These are phyloP conservation scores for Allolobophora icterica DNA, from an alignment of 2,888 invertebrate species.

Conservation along the genomic window DNA sequence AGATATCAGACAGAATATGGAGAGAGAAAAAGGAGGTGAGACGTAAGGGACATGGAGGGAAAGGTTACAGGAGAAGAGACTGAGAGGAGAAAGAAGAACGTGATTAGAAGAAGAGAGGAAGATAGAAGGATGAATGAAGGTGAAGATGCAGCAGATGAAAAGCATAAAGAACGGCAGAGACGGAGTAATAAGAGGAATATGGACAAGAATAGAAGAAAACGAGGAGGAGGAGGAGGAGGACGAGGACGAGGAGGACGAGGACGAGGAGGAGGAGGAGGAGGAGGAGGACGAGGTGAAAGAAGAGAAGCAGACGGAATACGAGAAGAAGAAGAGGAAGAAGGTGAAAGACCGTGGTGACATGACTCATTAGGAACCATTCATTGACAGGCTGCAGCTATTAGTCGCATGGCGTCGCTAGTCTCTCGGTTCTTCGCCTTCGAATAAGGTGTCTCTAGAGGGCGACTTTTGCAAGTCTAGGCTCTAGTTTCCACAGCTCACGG, in stretches of 20 bases:
- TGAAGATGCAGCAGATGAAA: not conserved
- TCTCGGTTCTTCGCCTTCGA: not conserved
- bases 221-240: not conserved
- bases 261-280: not conserved
- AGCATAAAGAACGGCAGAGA: not conserved
- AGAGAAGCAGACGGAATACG: not conserved
- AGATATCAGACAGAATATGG: too few relatives aligned
- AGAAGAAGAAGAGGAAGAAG: not conserved
- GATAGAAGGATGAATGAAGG: not conserved
- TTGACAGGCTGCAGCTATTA: not conserved
- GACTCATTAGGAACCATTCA: conserved; percentile 3
- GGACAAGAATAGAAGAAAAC: not conserved
- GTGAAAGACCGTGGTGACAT: not conserved
- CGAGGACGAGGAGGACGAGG: not conserved
- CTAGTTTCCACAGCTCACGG: too few relatives aligned
- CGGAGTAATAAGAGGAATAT: too few relatives aligned
- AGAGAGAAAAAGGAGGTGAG: not conserved
- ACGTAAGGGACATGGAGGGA: not conserved
- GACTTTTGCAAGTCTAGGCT: too few relatives aligned
- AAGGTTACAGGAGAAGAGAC: not conserved
- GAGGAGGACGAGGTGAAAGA: not conserved
- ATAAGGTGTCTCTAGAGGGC: too few relatives aligned
- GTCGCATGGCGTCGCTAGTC: not conserved
- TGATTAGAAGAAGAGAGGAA: not conserved
- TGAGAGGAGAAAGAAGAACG: not conserved